phyloP scores from a whole-genome alignment of 2,113 vertebrate genomes.

The Burhinus bistriatus region DNA sequence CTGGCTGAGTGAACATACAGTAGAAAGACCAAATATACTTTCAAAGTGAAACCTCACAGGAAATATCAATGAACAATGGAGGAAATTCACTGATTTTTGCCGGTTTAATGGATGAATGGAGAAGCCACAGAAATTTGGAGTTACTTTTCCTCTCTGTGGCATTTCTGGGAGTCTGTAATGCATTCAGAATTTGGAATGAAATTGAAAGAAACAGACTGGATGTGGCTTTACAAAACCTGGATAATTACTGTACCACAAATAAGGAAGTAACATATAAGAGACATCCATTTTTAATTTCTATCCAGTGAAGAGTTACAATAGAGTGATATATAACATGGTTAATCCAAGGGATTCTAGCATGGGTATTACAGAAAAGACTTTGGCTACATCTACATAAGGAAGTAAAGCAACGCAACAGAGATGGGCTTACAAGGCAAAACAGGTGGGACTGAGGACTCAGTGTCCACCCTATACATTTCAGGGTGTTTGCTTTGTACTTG shows the following conservation, averaged over 20 bases:
- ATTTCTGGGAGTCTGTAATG: neutral
- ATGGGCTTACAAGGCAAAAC: neutral
- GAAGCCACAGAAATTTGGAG: neutral
- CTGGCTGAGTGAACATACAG: neutral
- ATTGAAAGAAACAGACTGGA: neutral
- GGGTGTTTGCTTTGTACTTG: neutral
- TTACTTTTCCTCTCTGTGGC: neutral
- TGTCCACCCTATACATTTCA: neutral
- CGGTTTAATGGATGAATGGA: neutral
- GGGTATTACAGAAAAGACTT: neutral
- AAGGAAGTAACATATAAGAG: neutral
- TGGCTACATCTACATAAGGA: neutral
- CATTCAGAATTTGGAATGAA: neutral
- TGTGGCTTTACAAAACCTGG: neutral
- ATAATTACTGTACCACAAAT: neutral
- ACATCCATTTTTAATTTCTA: neutral
- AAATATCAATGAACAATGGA: neutral
- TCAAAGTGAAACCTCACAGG: neutral
- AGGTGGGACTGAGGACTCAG: neutral
- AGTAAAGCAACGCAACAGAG: neutral
- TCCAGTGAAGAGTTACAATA: neutral
- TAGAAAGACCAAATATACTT: neutral
- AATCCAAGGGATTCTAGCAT: neutral
- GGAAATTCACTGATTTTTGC: neutral
- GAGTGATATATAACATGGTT: neutral